Evolutionary conservation across 1,140 invertebrate genomes (phyloP).

Genomic region (Conus betulinus): DNA sequence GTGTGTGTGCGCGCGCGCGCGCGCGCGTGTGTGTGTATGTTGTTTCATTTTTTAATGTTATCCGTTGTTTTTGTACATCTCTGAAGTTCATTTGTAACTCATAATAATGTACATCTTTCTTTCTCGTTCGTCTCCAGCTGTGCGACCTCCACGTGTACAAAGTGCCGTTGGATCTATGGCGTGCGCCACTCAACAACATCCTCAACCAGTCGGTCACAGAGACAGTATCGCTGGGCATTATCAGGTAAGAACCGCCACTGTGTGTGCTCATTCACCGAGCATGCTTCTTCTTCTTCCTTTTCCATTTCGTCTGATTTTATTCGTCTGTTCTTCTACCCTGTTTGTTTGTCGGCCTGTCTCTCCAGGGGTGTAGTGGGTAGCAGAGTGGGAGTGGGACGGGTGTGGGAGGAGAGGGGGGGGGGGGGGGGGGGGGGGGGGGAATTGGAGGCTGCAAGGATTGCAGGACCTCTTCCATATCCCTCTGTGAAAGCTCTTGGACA

Average conservation of each 20-base stretch:
- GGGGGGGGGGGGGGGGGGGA: no score
- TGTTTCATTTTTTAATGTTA: neutral
- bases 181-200: slow-evolving; percentile 72
- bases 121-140: slow-evolving; percentile 61
- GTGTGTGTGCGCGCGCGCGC: neutral
- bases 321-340: no score
- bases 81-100: neutral
- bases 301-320: no score
- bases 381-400: no score
- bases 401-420: no score
- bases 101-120: neutral
- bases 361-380: no score
- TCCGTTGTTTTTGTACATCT: neutral
- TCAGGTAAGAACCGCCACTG: slow-evolving; percentile 65
- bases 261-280: no score
- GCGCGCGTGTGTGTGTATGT: neutral
- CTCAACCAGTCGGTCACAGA: slow-evolving; percentile 74
- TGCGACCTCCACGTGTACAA: slow-evolving; percentile 76
- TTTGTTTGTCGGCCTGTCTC: no score
- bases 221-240: slow-evolving; percentile 75
- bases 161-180: slow-evolving; percentile 74
- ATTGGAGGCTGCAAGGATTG: no score
- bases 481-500: neutral
- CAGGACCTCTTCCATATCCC: neutral
- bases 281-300: no score